These are phyloP conservation scores for Platyura marginata DNA, from an alignment of 1,140 invertebrate genomes.

Conservation along the genomic window DNA sequence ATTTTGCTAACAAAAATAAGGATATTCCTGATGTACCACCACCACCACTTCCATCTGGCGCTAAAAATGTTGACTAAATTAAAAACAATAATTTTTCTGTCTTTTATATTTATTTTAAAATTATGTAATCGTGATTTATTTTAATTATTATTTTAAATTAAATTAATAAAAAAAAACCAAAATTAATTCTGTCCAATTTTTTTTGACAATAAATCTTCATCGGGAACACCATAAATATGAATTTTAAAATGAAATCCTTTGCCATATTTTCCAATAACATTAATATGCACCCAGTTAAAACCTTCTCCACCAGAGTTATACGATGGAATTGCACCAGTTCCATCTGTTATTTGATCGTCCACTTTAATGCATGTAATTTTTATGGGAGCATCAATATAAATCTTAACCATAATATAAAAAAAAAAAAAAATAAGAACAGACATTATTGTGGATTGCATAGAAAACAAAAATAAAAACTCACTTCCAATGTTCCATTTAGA, in stretches of 20 bases:
- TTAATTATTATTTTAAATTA: background rate
- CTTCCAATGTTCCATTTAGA: background rate
- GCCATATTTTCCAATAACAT: background rate
- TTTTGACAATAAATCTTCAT: background rate
- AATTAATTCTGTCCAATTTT: background rate
- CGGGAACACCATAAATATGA: background rate
- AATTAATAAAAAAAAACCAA: background rate
- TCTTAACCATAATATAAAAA: no score
- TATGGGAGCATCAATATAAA: background rate
- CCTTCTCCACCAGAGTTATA: background rate
- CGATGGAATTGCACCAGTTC: background rate
- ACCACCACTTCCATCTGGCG: background rate
- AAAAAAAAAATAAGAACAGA: no score
- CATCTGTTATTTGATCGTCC: background rate
- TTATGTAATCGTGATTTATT: background rate
- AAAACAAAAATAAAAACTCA: background rate
- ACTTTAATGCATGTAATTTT: constrained; percentile 2
- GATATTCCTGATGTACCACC: background rate
- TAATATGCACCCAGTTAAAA: background rate
- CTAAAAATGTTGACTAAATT: background rate
- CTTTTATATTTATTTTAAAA: background rate
- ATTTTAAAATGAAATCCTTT: background rate
- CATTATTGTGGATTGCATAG: background rate
- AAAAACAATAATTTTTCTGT: background rate
- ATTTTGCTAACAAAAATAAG: background rate